Base-by-base conservation (phyloP, 1,140 invertebrate species). In the Laupala kohalensis region DNA sequence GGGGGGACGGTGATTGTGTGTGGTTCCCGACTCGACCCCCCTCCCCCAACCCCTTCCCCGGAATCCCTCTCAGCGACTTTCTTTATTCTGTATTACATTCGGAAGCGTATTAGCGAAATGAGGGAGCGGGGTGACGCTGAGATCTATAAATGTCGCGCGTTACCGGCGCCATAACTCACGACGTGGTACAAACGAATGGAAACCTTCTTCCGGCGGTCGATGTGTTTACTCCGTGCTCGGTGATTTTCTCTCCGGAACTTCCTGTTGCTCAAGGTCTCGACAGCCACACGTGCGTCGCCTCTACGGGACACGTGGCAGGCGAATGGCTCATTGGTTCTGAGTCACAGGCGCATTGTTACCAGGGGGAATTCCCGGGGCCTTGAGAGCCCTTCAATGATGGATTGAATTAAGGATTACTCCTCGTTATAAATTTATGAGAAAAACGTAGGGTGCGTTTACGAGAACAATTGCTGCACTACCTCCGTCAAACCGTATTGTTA, bases 41-140 rank as follows among this genome's bases (percentile, higher is more conserved):
- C 53, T 13, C 24, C 62, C 29, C 25, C 53, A 23, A 5, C 12
- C 23, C 4, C 24, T 62, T 25, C 12, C 19, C 30, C 30, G 30
- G 6, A 6, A 6, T 6, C 30, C 30, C 30, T 15, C 6, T 15
- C 15, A 9, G 37, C 37, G 37, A 9, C 26, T 71, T 30, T 37
- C 29, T 15, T 68, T 30, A 27, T n/a, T 29, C 26, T 68, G 27
- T 68, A 68, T 68, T 68, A 68, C 67, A 68, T 37, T 68, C 67
- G 67, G 67, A 68, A 68, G 12, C 67, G n/a, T 68, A 30, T 68
- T 68, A 68, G 19, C 28, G 0, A n/a, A 27, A 68, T 29, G 19
- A n/a, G 28, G 67, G 26, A 29, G 67, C 23, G 28, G 67, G 4
- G 28, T 19, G 37, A 9, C 15, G 23, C 5, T 25, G 19, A 68